Evolutionary conservation across 2,888 invertebrate species (phyloP), one percentile per base, ranked within the genome.

Genomic region (Leptinotarsa tumamoca): DNA sequence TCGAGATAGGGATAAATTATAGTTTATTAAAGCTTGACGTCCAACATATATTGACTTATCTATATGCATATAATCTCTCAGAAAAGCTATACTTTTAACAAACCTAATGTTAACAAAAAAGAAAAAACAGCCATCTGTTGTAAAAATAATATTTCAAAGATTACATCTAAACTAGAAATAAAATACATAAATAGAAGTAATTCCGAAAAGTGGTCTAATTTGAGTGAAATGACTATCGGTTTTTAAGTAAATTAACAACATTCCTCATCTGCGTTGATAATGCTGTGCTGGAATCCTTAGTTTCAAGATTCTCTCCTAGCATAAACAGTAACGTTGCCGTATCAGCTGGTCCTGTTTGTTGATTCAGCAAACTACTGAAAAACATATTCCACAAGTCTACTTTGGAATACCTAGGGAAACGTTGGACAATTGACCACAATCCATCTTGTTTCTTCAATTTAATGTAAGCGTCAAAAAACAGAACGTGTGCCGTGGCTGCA

Each of bases 401-500:
- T 84, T 93, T 92, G 87, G 93, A 91, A 86, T 86, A 88, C 73
- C 87, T 82, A n/a, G 85, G 84, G 51, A 88, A 84, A 10, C 85
- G 83, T 71, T 85, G 84, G 27, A 83, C 83, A 69, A 89, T 87
- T 51, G 85, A 85, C 89, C 89, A 89, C 52, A 83, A 72, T 13
- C 83, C 84, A 52, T 85, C 86, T 66, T 79, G 83, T 78, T 88
- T 88, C 76, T 86, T 85, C 77, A 89, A 72, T 84, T 95, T 93
- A 94, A 98, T 97, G 87, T 98, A 98, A 85, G 94, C 94, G 63
- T 95, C 95, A 90, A 96, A 95, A 18, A 97, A 89, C 81, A 98
- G 90, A 68, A 95, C 95, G 87, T 98, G 95, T 80, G 96, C 93
- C 14, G 96, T 95, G 17, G 95, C 96, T 68, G 96, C 96, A 78